Percentiles rank a stretch among this genome's conserved stretches.
Evolutionary conservation across 2,113 vertebrate species (phyloP).

Genomic region (Rhegmatorhina hoffmannsi): DNA sequence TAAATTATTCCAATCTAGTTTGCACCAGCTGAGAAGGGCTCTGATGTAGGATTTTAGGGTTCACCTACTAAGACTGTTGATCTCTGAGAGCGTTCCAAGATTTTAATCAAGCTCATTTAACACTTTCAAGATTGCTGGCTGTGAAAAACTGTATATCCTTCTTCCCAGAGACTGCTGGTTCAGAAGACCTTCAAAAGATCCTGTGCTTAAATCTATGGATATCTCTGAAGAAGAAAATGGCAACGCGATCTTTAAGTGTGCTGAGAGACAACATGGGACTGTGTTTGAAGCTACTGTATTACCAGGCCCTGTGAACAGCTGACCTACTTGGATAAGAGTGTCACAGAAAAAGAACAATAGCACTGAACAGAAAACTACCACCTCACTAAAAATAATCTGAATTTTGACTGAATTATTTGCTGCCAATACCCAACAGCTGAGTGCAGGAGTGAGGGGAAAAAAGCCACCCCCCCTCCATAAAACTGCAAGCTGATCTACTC

Average conservation of each 20-base stretch:
- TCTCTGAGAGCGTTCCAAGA: background rate
- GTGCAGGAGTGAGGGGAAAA: background rate
- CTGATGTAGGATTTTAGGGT: background rate
- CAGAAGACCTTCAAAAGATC: background rate
- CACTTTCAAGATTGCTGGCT: background rate
- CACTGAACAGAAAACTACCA: background rate
- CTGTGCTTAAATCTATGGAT: background rate
- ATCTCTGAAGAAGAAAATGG: background rate
- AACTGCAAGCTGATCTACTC: background rate
- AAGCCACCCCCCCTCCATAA: accelerated
- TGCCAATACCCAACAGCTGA: background rate
- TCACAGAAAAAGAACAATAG: background rate
- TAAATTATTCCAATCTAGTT: background rate
- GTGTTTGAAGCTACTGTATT: background rate
- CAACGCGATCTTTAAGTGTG: background rate
- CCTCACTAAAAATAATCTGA: background rate
- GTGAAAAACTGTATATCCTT: background rate
- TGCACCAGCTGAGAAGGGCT: background rate
- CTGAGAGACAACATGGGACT: background rate
- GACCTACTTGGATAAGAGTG: background rate
- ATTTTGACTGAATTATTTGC: background rate
- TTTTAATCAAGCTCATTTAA: conserved; percentile 2
- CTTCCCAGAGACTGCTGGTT: background rate
- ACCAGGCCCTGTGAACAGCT: background rate
- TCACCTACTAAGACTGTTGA: background rate